These are phyloP conservation scores for Polylopha cassiicola DNA, from an alignment of 2,888 invertebrate genomes.

Conservation along the genomic window DNA sequence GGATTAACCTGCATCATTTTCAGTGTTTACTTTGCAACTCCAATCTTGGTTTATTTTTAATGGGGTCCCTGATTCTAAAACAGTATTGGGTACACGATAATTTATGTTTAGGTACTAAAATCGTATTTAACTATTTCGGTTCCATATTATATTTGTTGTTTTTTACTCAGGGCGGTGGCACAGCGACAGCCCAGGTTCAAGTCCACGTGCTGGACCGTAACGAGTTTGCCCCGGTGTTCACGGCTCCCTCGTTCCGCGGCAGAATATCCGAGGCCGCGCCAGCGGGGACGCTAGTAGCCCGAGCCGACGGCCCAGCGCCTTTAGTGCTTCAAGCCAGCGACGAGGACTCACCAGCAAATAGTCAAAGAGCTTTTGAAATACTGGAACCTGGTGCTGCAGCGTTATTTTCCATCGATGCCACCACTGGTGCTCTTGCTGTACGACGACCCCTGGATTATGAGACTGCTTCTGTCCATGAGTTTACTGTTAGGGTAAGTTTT, in stretches of 20 bases:
- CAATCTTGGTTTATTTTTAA: no score
- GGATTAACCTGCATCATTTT: no score
- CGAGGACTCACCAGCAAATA: slow-evolving; percentile 90
- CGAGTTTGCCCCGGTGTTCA: slow-evolving; percentile 87
- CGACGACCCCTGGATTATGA: slow-evolving; percentile 89
- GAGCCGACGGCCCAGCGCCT: slow-evolving; percentile 62
- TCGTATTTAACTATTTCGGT: no score
- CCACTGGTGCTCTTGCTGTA: slow-evolving; percentile 91
- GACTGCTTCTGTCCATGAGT: slow-evolving; percentile 80
- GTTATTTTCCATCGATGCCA: slow-evolving; percentile 90
- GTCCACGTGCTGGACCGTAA: slow-evolving; percentile 94
- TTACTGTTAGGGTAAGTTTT: slow-evolving; percentile 83
- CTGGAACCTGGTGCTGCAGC: slow-evolving; percentile 86
- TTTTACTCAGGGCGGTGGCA: slow-evolving; percentile 75
- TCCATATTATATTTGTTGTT: no score
- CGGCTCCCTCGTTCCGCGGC: slow-evolving; percentile 82
- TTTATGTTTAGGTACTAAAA: no score
- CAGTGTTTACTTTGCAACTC: no score
- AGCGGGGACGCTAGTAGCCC: slow-evolving; percentile 81
- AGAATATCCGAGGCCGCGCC: slow-evolving; percentile 85
- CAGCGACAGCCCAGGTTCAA: slow-evolving; percentile 82
- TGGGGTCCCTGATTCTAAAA: no score
- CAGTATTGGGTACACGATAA: no score
- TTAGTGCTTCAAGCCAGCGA: slow-evolving; percentile 91
- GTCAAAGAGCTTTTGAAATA: slow-evolving; percentile 90